Evolutionary conservation across 2,113 vertebrate species (phyloP).

Genomic region (Eonycteris spelaea): DNA sequence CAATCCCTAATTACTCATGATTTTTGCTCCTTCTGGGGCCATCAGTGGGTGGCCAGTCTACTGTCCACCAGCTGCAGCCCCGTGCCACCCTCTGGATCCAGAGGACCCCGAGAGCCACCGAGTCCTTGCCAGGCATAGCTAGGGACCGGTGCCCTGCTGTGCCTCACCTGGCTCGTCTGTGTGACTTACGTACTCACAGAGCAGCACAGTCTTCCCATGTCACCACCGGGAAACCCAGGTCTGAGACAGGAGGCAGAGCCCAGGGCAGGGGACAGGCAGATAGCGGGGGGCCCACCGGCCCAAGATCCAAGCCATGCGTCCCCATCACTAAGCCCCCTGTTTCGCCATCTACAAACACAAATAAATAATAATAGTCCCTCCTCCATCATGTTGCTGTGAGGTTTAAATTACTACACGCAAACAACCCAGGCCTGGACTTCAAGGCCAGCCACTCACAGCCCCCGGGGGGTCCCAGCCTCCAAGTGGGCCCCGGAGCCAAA

Average conservation of each 20-base stretch:
- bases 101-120: rapidly evolving
- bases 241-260: too few relatives aligned
- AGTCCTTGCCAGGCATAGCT: neutral
- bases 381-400: rapidly evolving
- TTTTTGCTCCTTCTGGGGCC: neutral
- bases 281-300: too few relatives aligned
- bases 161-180: neutral
- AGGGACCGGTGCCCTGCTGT: rapidly evolving
- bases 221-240: too few relatives aligned
- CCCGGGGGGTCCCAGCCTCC: too few relatives aligned
- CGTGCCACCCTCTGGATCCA: neutral
- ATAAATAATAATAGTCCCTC: too few relatives aligned
- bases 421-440: neutral
- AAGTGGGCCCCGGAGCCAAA: too few relatives aligned
- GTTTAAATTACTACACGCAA: rapidly evolving
- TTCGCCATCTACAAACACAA: too few relatives aligned
- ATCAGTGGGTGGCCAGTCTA: neutral
- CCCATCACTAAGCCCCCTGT: too few relatives aligned
- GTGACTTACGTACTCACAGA: too few relatives aligned
- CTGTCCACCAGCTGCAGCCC: neutral
- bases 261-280: too few relatives aligned
- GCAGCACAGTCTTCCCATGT: too few relatives aligned
- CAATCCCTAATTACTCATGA: rapidly evolving
- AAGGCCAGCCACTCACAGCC: rapidly evolving
- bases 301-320: too few relatives aligned